Evolutionary conservation across 2,113 vertebrate genomes (phyloP), one percentile per base, ranked within the genome.

Genomic region (Pachyramphus minor): DNA sequence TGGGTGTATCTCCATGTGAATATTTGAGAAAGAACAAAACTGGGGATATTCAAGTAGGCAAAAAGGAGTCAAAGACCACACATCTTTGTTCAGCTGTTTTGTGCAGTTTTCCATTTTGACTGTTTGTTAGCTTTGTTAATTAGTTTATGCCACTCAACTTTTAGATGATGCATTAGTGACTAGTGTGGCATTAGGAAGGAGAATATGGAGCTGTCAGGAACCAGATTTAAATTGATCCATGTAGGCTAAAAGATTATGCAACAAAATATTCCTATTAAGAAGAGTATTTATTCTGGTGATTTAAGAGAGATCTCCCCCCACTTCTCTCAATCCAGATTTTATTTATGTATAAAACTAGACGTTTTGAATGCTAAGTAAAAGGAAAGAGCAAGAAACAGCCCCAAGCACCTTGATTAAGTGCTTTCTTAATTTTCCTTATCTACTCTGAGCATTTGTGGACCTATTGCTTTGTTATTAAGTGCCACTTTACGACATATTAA

Each of bases 371-470:
- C 28, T 63, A 77, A 44, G 17, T 79, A 35, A 83, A 88, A 44
- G 2, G 4, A 75, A 78, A 42, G 39, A 89, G 25, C 62, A 84
- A 78, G 31, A 71, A 89, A 55, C 22, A 71, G 64, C 64, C 53
- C 47, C 55, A 42, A 96, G 71, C 35, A 81, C 19, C 35, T 71
- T 92, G n/a, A 64, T 39, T 56, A 15, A 90, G 28, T 91, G 77
- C 25, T 91, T 91, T 93, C 35, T 39, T 93, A 59, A 92, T 87
- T 78, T 94, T 84, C 21, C 12, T 96, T 96, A 77, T 86, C 84
- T 97, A 3, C 17, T 25, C 39, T 62, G 44, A 66, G 19, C 28
- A 52, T 80, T 94, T 95, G 59, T 93, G 56, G 33, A 55, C 33
- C 6, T 89, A 80, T 63, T 91, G 44, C 81, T 95, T 93, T 93